Evolutionary conservation across 2,113 vertebrate species (phyloP).

Genomic region (Hippocampus abdominalis): DNA sequence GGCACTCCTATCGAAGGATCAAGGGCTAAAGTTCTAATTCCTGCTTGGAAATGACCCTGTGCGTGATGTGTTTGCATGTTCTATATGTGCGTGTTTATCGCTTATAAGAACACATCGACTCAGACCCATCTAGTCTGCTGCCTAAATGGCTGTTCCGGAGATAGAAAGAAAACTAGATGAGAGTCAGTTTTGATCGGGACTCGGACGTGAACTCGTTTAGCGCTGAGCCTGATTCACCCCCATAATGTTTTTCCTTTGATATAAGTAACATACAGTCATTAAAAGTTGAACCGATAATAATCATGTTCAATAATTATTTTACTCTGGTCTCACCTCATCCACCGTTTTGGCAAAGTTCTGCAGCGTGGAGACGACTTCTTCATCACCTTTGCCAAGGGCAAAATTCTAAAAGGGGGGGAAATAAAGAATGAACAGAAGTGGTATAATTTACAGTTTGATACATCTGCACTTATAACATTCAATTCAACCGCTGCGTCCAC

Average conservation of each 20-base stretch:
- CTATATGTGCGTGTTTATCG: neutral
- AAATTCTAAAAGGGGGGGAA: conserved; percentile 81
- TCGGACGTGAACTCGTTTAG: too few relatives aligned
- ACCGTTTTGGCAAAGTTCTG: conserved; percentile 91
- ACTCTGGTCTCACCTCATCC: conserved; percentile 81
- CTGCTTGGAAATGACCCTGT: neutral
- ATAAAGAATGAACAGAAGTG: neutral
- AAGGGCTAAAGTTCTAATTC: conserved; percentile 40
- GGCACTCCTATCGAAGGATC: conserved; percentile 29
- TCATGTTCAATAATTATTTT: too few relatives aligned
- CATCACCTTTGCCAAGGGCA: conserved; percentile 94
- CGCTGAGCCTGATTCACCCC: too few relatives aligned
- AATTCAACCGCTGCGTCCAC: neutral
- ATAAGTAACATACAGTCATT: too few relatives aligned
- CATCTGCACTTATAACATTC: neutral
- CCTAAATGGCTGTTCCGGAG: neutral
- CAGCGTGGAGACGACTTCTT: conserved; percentile 91
- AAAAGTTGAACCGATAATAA: too few relatives aligned
- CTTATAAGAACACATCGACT: neutral
- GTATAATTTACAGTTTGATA: conserved; percentile 1
- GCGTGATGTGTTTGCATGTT: neutral
- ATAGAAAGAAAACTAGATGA: too few relatives aligned
- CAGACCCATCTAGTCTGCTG: too few relatives aligned
- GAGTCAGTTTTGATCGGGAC: neutral
- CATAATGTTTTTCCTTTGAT: too few relatives aligned